phyloP scores from a whole-genome alignment of 2,888 invertebrate species.

The Cantharis nigra region DNA sequence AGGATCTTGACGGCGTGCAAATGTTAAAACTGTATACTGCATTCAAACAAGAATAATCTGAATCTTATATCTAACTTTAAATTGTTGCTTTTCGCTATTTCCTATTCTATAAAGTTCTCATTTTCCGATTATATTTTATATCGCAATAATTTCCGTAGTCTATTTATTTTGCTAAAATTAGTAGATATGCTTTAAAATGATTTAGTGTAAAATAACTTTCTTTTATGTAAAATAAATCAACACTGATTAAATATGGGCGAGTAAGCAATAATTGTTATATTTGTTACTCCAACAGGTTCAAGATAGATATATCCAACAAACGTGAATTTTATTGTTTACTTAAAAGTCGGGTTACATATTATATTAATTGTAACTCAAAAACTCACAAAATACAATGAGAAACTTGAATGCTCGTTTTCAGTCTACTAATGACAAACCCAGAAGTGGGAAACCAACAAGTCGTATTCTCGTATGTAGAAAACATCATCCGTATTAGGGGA shows the following conservation, averaged over 20 bases:
- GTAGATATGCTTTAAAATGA: neutral
- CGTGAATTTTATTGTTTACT: too few species aligned
- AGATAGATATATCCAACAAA: neutral
- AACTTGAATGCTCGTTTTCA: neutral
- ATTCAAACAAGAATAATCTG: conserved; percentile 43
- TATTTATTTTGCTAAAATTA: neutral
- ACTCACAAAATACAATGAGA: neutral
- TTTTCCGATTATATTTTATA: neutral
- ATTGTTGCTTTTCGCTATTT: conserved; percentile 34
- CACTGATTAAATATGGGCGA: neutral
- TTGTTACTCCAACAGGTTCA: neutral
- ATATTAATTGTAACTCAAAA: too few species aligned
- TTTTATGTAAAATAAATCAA: neutral
- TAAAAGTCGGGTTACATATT: too few species aligned
- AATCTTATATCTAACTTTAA: conserved; percentile 37
- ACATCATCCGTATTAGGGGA: neutral
- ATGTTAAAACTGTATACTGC: conserved; percentile 42
- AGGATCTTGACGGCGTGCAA: conserved; percentile 38
- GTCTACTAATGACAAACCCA: neutral
- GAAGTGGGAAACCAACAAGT: neutral
- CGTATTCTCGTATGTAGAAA: neutral
- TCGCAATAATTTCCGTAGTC: neutral
- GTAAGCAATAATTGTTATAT: neutral
- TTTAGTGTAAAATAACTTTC: neutral
- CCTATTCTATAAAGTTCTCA: conserved; percentile 22